phyloP scores from a whole-genome alignment of 1,140 invertebrate genomes.

The Portunus trituberculatus region DNA sequence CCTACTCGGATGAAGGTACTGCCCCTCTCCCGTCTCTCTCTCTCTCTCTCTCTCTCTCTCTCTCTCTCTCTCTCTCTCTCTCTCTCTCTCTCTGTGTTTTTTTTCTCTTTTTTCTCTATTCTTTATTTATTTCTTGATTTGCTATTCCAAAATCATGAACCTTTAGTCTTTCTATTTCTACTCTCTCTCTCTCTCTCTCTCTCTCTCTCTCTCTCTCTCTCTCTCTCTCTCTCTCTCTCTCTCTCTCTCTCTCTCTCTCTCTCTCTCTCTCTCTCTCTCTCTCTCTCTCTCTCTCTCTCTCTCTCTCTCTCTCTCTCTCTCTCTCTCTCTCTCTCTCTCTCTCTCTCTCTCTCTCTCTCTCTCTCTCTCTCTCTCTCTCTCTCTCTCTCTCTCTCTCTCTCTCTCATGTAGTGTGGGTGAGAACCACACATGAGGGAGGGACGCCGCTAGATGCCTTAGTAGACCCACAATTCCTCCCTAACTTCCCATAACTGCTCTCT shows the following conservation, averaged over 20 bases:
- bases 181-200: constrained; percentile 42
- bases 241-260: constrained; percentile 5
- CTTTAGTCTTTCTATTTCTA: background rate
- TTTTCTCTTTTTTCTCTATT: background rate
- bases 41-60: background rate
- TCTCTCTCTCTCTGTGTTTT: background rate
- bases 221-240: constrained; percentile 26
- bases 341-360: constrained; percentile 7
- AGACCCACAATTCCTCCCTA: background rate
- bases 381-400: background rate
- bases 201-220: constrained; percentile 60
- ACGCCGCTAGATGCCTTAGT: background rate
- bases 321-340: constrained; percentile 38
- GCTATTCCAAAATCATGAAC: background rate
- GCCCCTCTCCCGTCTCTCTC: background rate
- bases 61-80: background rate
- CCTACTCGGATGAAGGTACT: background rate
- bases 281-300: background rate
- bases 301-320: constrained; percentile 55
- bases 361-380: constrained; percentile 39
- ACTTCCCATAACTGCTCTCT: background rate
- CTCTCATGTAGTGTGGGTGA: background rate
- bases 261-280: constrained; percentile 42
- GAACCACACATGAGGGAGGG: background rate
- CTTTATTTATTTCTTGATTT: background rate